A percentile compares a stretch with the other conserved stretches of the same genome.
phyloP scores from a whole-genome alignment of 2,888 invertebrate genomes.

The Zygothrica quintamaculata region DNA sequence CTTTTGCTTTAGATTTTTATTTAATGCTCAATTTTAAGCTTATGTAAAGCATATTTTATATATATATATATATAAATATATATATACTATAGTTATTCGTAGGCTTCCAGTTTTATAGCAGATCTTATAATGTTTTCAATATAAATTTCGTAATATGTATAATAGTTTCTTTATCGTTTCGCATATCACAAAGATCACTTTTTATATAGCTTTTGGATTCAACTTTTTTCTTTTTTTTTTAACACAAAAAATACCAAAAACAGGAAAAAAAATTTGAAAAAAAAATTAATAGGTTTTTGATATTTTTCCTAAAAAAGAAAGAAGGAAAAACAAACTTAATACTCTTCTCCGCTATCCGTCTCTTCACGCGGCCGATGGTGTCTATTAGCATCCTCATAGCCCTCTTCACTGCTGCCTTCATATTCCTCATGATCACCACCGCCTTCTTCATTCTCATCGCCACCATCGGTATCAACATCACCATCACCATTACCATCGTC shows the following conservation, averaged over 20 bases:
- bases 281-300: neutral
- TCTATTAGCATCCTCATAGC: slow-evolving; percentile 67
- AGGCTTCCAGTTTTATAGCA: too few relatives aligned
- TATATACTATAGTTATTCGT: too few relatives aligned
- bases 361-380: slow-evolving; percentile 50
- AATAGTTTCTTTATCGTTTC: too few relatives aligned
- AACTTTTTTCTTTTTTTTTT: neutral
- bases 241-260: neutral
- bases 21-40: slow-evolving; percentile 23
- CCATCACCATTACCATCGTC: slow-evolving; percentile 33
- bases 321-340: slow-evolving; percentile 30
- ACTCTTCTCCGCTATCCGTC: slow-evolving; percentile 56
- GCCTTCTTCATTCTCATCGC: slow-evolving; percentile 37
- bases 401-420: slow-evolving; percentile 71
- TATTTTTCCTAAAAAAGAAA: neutral
- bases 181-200: slow-evolving; percentile 23
- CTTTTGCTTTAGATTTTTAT: slow-evolving; percentile 32
- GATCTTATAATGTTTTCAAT: too few relatives aligned
- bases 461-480: slow-evolving; percentile 32
- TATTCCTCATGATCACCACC: slow-evolving; percentile 63
- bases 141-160: neutral
- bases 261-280: neutral
- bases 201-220: neutral
- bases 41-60: slow-evolving; percentile 35
- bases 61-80: neutral